Percentiles rank a stretch among this genome's conserved stretches.
Conservation (phyloP, 2,113 vertebrate species). For the Marmota flaviventris region DNA sequence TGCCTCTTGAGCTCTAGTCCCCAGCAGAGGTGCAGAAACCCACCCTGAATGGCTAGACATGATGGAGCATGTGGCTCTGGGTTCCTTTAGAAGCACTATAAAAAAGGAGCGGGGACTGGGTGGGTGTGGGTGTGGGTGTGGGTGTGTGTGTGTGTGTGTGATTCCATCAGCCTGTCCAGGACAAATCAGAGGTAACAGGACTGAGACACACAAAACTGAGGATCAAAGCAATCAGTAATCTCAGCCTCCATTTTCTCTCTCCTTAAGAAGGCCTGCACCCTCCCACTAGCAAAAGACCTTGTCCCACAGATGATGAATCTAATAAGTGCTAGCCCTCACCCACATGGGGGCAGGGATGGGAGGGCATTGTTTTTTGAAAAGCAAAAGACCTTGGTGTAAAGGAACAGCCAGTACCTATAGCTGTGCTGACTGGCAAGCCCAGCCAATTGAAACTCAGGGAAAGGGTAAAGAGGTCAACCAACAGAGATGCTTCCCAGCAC, state of each 20-base stretch:
- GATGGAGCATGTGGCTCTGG: too few species aligned
- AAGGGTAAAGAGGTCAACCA: not conserved
- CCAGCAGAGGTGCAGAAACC: not conserved
- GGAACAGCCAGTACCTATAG: not conserved
- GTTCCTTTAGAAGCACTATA: not conserved
- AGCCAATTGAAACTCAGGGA: not conserved
- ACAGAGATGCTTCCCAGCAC: not conserved
- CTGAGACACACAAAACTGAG: not conserved
- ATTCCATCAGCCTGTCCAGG: too few species aligned
- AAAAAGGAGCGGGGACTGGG: too few species aligned
- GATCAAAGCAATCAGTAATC: not conserved
- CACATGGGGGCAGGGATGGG: too few species aligned
- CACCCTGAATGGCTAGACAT: not conserved
- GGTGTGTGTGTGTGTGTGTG: too few species aligned
- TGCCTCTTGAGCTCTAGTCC: not conserved
- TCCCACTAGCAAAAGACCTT: not conserved
- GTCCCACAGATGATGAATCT: not conserved
- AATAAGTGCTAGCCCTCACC: not conserved
- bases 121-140: too few species aligned
- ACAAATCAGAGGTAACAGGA: not conserved
- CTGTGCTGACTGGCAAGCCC: not conserved
- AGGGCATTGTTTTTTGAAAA: not conserved
- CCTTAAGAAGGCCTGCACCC: not conserved
- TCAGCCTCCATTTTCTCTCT: not conserved
- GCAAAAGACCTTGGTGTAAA: not conserved